phyloP scores from a whole-genome alignment of 2,888 invertebrate species.

The Creontiades dilutus region DNA sequence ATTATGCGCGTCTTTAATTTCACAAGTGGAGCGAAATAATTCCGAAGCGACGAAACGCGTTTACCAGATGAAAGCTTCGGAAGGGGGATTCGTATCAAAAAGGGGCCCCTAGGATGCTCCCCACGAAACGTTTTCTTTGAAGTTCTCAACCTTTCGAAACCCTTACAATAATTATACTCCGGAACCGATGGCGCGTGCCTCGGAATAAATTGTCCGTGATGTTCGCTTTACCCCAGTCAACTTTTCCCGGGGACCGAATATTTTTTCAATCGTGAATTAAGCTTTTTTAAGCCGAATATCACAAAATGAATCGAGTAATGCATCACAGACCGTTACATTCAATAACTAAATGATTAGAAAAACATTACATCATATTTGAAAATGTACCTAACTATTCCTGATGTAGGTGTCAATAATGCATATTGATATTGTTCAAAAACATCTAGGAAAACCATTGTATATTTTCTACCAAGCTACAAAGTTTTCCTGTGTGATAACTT shows the following conservation, averaged over 20 bases:
- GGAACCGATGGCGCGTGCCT: conserved; percentile 54
- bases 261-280: too few species aligned
- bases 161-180: conserved; percentile 58
- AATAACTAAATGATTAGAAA: too few species aligned
- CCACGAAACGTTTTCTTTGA: conserved; percentile 42
- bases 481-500: too few species aligned
- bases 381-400: too few species aligned
- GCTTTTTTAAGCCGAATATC: too few species aligned
- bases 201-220: conserved; percentile 51
- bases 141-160: conserved; percentile 39
- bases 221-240: neutral
- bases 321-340: too few species aligned
- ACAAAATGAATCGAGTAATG: too few species aligned
- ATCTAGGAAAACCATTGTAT: too few species aligned
- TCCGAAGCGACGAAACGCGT: conserved; percentile 45
- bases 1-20: conserved; percentile 60
- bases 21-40: conserved; percentile 57
- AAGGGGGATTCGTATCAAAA: conserved; percentile 50
- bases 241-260: neutral
- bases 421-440: too few species aligned
- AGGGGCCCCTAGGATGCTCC: neutral
- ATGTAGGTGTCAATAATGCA: too few species aligned
- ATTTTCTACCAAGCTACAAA: too few species aligned
- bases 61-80: conserved; percentile 48
- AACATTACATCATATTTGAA: too few species aligned